Base-by-base conservation (phyloP, 64 coral and sea anemone species). In the Hydrozoanthus tunicans region DNA sequence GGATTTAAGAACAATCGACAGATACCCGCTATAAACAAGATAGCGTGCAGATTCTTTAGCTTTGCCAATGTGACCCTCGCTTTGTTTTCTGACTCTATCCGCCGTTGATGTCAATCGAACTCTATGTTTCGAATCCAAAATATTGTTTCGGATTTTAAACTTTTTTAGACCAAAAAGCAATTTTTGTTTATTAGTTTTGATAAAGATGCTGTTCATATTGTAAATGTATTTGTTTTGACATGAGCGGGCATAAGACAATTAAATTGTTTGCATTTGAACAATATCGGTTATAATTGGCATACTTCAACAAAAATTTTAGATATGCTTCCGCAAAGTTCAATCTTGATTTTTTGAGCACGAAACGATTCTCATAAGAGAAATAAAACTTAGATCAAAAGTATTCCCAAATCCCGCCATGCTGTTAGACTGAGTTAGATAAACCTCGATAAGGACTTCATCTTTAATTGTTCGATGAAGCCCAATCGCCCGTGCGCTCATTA, bases 181-280 rank as follows among this genome's bases (percentile, higher is more conserved):
- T 27, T 1, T 63, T 56, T 12, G 43, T 73, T 74, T 74, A 56
- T 51, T 73, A 88, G 69, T 88, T 51, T 58, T 17, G 17, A 53
- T 56, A 26, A 27, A 54, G 25, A 51, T 57, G 55, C 56, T 58
- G 69, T 75, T 4, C 69, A 88, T 59, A 32, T 51, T 56, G 60
- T 58, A 88, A 53, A 73, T 86, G 74, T 75, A 88, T 75, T 88
- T 88, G 69, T 74, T 74, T 73, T 23, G 68, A 25, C 59, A 60
- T 69, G 69, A 88, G 84, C 84, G 70, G 59, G 84, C 11, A 9
- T 88, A 88, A 88, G 84, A 88, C 84, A 88, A 74, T 88, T 88
- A 88, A 88, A 60, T 73, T 73, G 84, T 88, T 88, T 88, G 84
- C 60, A 74, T 88, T 88, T 88, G 84, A 20, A 88, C 84, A 88